Evolutionary conservation across 2,797 vertebrate species (phyloP).

Genomic region (Furcifer pardalis): DNA sequence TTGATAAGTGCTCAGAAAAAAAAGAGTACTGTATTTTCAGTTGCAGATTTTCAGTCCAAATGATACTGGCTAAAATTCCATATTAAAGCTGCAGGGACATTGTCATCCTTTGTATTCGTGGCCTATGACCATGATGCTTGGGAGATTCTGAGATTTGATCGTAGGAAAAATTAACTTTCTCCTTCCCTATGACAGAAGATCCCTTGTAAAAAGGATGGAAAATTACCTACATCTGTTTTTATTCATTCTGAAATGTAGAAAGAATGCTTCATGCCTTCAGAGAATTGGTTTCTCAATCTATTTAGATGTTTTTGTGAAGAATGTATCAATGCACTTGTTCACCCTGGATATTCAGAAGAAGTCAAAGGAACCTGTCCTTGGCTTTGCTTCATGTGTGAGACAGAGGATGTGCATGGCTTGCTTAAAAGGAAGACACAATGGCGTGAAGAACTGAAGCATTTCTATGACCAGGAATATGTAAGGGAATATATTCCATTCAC

Average conservation of each 20-base stretch:
- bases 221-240: background rate
- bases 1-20: no score
- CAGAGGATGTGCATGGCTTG: conserved; percentile 2
- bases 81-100: no score
- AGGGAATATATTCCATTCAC: background rate
- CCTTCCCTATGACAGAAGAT: background rate
- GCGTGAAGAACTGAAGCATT: conserved; percentile 37
- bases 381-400: conserved; percentile 43
- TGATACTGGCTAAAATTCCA: no score
- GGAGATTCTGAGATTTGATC: no score
- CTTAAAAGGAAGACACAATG: conserved; percentile 32
- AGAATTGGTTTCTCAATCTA: background rate
- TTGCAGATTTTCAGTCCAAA: no score
- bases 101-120: no score
- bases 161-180: no score
- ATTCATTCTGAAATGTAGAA: background rate
- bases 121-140: no score
- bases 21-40: no score
- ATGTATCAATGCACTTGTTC: conserved; percentile 43
- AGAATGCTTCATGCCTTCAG: background rate
- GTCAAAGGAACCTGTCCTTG: conserved; percentile 37
- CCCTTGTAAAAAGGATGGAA: background rate
- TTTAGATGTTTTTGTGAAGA: conserved; percentile 55
- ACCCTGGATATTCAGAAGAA: conserved; percentile 17
- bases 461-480: conserved; percentile 9